These are phyloP conservation scores for Falco peregrinus DNA, from an alignment of 2,797 vertebrate species.

Conservation along the genomic window DNA sequence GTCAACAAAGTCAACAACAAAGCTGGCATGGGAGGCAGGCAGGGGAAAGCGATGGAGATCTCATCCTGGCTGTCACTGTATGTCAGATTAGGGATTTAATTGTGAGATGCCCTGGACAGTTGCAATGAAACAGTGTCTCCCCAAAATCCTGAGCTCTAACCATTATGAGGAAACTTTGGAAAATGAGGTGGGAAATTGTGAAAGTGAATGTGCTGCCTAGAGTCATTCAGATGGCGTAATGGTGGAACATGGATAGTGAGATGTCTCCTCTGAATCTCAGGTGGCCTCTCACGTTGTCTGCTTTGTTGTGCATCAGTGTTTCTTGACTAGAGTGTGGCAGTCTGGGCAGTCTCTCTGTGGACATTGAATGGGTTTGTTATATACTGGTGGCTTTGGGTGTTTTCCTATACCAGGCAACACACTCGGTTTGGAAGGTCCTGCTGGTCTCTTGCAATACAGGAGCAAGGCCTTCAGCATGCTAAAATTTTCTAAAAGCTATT, in stretches of 20 bases:
- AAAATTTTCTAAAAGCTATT: background rate
- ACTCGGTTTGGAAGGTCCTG: background rate
- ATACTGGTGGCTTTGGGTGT: background rate
- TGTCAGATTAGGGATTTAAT: background rate
- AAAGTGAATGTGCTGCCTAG: background rate
- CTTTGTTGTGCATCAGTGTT: background rate
- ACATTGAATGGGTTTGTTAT: background rate
- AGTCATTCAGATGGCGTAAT: background rate
- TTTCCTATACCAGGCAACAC: background rate
- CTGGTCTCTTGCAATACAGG: background rate
- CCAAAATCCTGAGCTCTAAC: background rate
- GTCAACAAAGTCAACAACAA: background rate
- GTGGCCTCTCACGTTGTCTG: background rate
- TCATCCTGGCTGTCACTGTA: background rate
- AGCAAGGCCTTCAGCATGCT: fast-evolving
- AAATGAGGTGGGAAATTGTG: background rate
- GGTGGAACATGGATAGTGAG: background rate
- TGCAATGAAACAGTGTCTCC: background rate
- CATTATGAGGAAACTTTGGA: background rate
- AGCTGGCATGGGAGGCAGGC: fast-evolving
- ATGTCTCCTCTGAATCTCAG: background rate
- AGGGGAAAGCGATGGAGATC: background rate
- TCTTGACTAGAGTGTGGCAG: background rate
- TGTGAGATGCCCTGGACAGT: background rate
- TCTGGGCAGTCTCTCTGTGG: background rate